Evolutionary conservation across 2,888 invertebrate species (phyloP), one percentile per base, ranked within the genome.

Genomic region (Melitaea athalia): DNA sequence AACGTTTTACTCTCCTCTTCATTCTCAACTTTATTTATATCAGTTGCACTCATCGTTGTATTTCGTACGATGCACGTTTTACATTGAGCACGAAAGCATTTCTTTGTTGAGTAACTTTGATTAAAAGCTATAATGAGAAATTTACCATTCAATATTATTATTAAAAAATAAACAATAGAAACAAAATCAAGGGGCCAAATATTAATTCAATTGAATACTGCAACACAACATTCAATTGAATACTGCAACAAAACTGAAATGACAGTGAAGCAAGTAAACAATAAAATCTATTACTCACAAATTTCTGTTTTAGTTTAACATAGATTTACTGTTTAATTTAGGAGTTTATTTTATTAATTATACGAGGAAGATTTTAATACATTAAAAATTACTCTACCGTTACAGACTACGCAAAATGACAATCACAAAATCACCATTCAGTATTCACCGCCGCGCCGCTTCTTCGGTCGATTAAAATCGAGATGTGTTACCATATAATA

Each of bases 1-100:
- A 95, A 79, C n/a, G 90, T 85, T 79, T 89, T 89, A 73, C 79
- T 87, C 49, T 89, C 89, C 59, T 87, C 87, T 52, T 89, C 91
- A 74, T 80, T 85, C 43, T 89, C 91, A 50, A 82, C 75, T 78
- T 90, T 89, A 79, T 84, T 91, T 80, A 90, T 85, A 70, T 91
- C 89, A 74, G 84, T 79, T 67, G 85, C 80, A 83, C 86, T 89
- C 86, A 87, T 87, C 64, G 67, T 73, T 62, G 70, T 52, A 63
- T 61, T 31, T 55, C 43, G 49, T 47, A 38, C 11, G 14, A 50
- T 11, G 7, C 14, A 14, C 31, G 33, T 33, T 52, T 63, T 66
- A 63, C 71, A 67, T 72, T 63, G 67, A 69, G 63, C 60, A 62
- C n/a, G 5, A 42, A 47, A 43, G n/a, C 6, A 15, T 11, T 57